Evolutionary conservation across 2,797 vertebrate species (phyloP).

Genomic region (Scomberomorus guttatus): DNA sequence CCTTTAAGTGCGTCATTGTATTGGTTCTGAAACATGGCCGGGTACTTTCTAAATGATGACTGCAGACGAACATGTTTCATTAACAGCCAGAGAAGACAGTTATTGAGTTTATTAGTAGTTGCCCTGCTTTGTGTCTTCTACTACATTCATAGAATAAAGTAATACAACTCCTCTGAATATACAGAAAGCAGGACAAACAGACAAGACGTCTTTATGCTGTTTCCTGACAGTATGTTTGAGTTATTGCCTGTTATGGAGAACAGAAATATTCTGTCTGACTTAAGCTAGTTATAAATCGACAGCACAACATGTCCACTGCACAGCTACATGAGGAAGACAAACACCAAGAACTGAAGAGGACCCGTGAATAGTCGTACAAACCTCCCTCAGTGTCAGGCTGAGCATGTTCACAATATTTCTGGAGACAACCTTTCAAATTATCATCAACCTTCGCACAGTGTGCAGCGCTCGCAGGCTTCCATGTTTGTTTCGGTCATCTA

Average conservation of each 20-base stretch:
- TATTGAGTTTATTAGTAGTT: background rate
- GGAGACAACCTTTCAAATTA: slow-evolving; percentile 1
- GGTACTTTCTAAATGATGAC: background rate
- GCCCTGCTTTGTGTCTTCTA: background rate
- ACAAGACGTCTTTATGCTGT: background rate
- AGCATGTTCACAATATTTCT: slow-evolving; percentile 82
- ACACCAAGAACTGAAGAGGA: background rate
- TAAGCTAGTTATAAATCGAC: background rate
- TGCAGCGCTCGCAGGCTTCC: slow-evolving; percentile 77
- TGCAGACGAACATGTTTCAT: background rate
- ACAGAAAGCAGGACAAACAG: background rate
- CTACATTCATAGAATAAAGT: background rate
- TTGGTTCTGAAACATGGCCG: too few species aligned
- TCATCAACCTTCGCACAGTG: slow-evolving; percentile 53
- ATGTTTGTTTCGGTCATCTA: slow-evolving; percentile 79
- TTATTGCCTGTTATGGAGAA: too few species aligned
- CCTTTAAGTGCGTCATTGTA: too few species aligned
- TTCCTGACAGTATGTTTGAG: background rate
- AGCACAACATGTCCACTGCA: background rate
- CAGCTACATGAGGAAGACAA: background rate
- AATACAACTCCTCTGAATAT: too few species aligned
- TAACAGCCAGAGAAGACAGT: background rate
- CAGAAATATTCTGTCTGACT: background rate
- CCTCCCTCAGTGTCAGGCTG: slow-evolving; percentile 88
- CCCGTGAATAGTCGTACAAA: slow-evolving; percentile 70